Base-by-base conservation (phyloP, 2,888 invertebrate genomes). In the Caenorhabditis afra region DNA sequence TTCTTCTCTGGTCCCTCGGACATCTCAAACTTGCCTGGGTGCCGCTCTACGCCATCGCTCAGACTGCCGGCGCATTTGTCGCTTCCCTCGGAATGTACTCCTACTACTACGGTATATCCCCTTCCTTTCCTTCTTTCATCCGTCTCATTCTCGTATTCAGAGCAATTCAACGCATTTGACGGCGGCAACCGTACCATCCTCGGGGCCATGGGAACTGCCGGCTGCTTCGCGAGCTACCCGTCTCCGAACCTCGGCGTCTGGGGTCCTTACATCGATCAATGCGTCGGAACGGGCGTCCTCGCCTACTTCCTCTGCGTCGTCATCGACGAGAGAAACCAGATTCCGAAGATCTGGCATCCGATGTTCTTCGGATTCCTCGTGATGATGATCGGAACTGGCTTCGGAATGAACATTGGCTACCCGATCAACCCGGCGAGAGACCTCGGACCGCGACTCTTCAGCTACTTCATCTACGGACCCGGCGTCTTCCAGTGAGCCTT, bases 391-490 rank as follows among this genome's bases (percentile, higher is more conserved):
- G 87, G 88, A 52, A 81, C 82, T 16, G 85, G 82, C 2, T 88
- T 88, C 65, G 88, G 87, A 53, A 85, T 85, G 79, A 86, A 86
- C 61, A 61, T 86, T 23, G 87, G 87, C 22, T 87, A 84, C 53
- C 85, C 85, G 23, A 84, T 84, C 68, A 84, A 84, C 59, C 82
- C 82, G 18, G 84, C 84, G 7, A 81, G 89, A 59, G 89, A 89
- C 68, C 75, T 89, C 57, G 89, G 88, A 37, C 88, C 88, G 7
- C 80, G 89, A 16, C 77, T 89, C 39, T 89, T 88, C 82, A 80
- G 85, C 12, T 77, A 77, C 39, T 79, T 87, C 61, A 76, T 86
- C 23, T 88, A 89, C 67, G 88, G 88, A 16, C 61, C 67, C n/a
- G 85, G 81, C n/a, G 87, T 84, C 8, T 87, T 88, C 68, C 81